These are phyloP conservation scores for Caranx ignobilis DNA, from an alignment of 2,113 vertebrate species.

Conservation along the genomic window DNA sequence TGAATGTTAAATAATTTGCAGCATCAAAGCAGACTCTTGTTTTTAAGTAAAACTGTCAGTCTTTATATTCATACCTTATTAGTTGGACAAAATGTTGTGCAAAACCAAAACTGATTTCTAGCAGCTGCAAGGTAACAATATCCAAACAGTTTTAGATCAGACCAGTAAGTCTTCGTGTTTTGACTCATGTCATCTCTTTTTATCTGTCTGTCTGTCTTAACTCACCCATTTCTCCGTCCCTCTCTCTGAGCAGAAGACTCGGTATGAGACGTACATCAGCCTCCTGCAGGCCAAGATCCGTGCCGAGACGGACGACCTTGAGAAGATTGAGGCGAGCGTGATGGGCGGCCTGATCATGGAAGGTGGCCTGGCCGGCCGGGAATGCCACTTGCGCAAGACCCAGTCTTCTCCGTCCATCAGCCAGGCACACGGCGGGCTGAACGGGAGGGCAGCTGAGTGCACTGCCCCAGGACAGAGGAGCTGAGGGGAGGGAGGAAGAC, in stretches of 20 bases:
- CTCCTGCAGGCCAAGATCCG: constrained; percentile 92
- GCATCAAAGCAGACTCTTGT: not conserved
- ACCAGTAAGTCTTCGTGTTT: not conserved
- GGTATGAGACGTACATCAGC: constrained; percentile 95
- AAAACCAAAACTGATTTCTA: not conserved
- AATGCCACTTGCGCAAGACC: constrained; percentile 91
- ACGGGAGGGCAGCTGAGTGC: constrained; percentile 82
- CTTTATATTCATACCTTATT: not conserved
- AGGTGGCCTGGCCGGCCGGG: constrained; percentile 80
- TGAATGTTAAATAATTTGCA: not conserved
- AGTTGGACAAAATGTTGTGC: not conserved
- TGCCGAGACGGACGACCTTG: constrained; percentile 92
- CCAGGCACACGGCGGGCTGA: constrained; percentile 86
- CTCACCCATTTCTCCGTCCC: constrained; percentile 26
- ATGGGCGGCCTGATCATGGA: constrained; percentile 80
- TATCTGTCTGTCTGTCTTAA: constrained; percentile 5
- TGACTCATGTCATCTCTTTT: not conserved
- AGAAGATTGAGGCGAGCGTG: constrained; percentile 92
- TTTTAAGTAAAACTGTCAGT: not conserved
- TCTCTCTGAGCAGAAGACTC: constrained; percentile 88
- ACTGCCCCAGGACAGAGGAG: constrained; percentile 82
- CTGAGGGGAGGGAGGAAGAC: constrained; percentile 77
- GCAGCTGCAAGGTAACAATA: not conserved
- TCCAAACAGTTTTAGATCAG: not conserved
- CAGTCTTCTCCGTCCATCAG: constrained; percentile 95